Evolutionary conservation across 2,888 invertebrate genomes (phyloP), one percentile per base, ranked within the genome.

Genomic region (Tenthredo amoena): DNA sequence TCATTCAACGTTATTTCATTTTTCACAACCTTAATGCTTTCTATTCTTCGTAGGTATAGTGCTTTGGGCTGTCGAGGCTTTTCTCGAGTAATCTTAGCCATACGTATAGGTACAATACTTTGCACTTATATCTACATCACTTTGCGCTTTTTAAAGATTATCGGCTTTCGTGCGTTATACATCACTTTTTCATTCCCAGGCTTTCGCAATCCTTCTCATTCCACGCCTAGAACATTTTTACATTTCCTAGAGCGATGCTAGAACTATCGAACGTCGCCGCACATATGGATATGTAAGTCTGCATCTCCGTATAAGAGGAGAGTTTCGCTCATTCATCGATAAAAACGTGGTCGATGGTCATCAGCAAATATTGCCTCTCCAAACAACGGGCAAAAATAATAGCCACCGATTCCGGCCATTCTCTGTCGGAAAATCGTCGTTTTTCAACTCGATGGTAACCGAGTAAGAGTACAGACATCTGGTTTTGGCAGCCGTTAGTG

Each of bases 41-140:
- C 77, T 40, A 55, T 77, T 77, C 77, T 77, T 77, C 50, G 55
- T 18, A 10, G 26, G 72, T 43, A 77, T 50, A 77, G 77, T 77
- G 77, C 77, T 77, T 31, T 34, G 47, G 6, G 31, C 77, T 55
- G 31, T 50, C 31, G 55, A 77, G 77, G 31, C 21, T 77, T 77
- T 47, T 47, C 55, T 55, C 50, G 40, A 21, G 77, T 77, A 77
- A 77, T 77, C 77, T 55, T 55, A 77, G 55, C 77, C 47, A n/a
- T 21, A 55, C 43, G 77, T 77, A 77, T 77, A 40, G n/a, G 37
- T 62, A 81, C 81, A 81, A 62, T 81, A 58, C 79, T 79, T 58
- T 34, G 34, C 50, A 79, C 50, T 79, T 76, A 76, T 76, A 47
- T 76, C 76, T 47, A 76, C 76, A 43, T 76, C 47, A 76, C 76